Percentiles rank a stretch among this genome's conserved stretches.
phyloP scores from a whole-genome alignment of 1,140 invertebrate species.

The Macrostomum lignano region DNA sequence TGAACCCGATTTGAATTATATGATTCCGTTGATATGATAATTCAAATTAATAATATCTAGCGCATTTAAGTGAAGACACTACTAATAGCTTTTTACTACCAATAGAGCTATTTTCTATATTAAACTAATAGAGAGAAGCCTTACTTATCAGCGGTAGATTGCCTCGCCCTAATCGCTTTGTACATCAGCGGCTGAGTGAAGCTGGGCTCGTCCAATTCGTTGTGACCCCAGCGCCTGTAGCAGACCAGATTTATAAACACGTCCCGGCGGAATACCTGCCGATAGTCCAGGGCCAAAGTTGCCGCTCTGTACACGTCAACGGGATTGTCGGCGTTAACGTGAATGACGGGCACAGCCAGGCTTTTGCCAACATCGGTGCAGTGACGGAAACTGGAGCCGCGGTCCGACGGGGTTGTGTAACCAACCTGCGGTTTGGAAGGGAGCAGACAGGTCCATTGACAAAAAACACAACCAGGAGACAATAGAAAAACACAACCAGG shows the following conservation, averaged over 20 bases:
- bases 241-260: constrained; percentile 54
- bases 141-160: neutral
- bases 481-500: too few relatives aligned
- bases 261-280: constrained; percentile 59
- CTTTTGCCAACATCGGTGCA: constrained; percentile 64
- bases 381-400: constrained; percentile 33
- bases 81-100: constrained; percentile 19
- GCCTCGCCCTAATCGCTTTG: constrained; percentile 34
- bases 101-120: neutral
- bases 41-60: constrained; percentile 37
- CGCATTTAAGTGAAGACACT: constrained; percentile 6
- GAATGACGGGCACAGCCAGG: constrained; percentile 56
- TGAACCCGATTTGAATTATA: constrained; percentile 37
- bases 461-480: too few relatives aligned
- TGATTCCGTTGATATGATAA: constrained; percentile 39
- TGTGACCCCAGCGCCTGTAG: constrained; percentile 39
- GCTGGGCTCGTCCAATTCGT: constrained; percentile 80
- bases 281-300: constrained; percentile 53
- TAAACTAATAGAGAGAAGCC: neutral
- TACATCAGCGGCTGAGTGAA: constrained; percentile 81
- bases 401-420: too few relatives aligned
- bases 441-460: too few relatives aligned
- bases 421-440: too few relatives aligned
- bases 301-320: constrained; percentile 56
- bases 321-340: constrained; percentile 68